Conservation (phyloP, 2,888 invertebrate genomes). For the Ichneumon xanthorius region DNA sequence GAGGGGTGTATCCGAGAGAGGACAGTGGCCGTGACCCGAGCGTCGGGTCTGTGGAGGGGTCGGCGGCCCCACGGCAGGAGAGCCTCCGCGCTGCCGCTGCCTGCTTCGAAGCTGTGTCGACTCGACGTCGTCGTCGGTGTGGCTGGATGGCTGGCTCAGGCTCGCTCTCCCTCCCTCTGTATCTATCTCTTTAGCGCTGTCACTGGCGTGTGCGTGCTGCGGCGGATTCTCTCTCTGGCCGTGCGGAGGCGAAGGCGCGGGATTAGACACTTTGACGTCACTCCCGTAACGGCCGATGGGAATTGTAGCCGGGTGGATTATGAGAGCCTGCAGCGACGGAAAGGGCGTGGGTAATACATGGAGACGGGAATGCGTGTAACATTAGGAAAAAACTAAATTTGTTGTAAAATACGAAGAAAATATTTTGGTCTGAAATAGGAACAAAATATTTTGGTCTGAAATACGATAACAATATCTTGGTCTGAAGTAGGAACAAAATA, state of each 20-base stretch:
- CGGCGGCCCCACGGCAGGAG: conserved; percentile 80
- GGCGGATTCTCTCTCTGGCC: conserved; percentile 17
- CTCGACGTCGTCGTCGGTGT: conserved; percentile 66
- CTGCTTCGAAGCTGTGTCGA: conserved; percentile 66
- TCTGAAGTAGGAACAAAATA: too few relatives aligned
- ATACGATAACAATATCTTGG: too few relatives aligned
- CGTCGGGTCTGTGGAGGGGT: conserved; percentile 78
- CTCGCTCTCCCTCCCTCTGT: neutral
- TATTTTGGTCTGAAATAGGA: too few relatives aligned
- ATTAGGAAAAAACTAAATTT: too few relatives aligned
- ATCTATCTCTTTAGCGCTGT: conserved; percentile 39
- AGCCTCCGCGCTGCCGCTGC: conserved; percentile 54
- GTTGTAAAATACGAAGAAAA: too few relatives aligned
- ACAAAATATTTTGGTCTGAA: too few relatives aligned
- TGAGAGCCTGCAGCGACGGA: conserved; percentile 11
- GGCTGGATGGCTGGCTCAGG: conserved; percentile 41
- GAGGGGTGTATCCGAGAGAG: conserved; percentile 70
- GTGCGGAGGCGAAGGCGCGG: conserved; percentile 25
- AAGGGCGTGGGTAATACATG: conserved; percentile 1
- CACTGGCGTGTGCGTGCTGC: conserved; percentile 48
- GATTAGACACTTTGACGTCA: conserved; percentile 51
- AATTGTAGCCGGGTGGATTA: conserved; percentile 33
- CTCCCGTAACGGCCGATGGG: conserved; percentile 47
- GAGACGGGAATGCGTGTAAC: neutral
- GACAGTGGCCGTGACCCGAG: conserved; percentile 83